Evolutionary conservation across 2,888 invertebrate genomes (phyloP).

Genomic region (Hemaris fuciformis): DNA sequence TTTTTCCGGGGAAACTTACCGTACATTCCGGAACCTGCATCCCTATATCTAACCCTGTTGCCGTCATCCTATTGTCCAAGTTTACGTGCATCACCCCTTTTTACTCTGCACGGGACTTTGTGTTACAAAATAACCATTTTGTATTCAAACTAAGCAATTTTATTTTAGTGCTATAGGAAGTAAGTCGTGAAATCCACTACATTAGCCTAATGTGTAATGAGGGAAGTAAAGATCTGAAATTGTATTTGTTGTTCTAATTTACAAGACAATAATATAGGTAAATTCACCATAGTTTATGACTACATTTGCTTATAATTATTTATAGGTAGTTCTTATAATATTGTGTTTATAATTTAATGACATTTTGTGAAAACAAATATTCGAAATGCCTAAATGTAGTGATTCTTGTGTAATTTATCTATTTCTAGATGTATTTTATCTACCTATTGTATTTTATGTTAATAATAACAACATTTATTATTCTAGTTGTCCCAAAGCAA

Average conservation of each 20-base stretch:
- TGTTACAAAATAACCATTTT: slow-evolving; percentile 7
- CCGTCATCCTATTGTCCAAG: slow-evolving; percentile 7
- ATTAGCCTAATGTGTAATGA: not conserved
- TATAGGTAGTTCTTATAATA: too few species aligned
- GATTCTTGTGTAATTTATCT: too few species aligned
- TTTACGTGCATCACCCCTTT: slow-evolving; percentile 8
- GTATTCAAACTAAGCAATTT: not conserved
- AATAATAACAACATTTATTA: too few species aligned
- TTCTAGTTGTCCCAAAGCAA: too few species aligned
- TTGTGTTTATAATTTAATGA: too few species aligned
- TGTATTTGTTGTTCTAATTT: not conserved
- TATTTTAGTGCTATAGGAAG: slow-evolving; percentile 3
- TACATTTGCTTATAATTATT: too few species aligned
- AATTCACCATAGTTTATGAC: not conserved
- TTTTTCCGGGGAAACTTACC: slow-evolving; percentile 10
- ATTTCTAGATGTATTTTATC: too few species aligned
- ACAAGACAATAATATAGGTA: not conserved
- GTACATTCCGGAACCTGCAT: slow-evolving; percentile 14
- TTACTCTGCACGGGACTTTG: slow-evolving; percentile 3
- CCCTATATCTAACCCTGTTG: slow-evolving; percentile 7
- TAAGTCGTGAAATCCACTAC: not conserved
- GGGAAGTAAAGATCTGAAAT: not conserved
- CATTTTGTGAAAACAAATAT: too few species aligned
- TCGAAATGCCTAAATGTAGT: too few species aligned
- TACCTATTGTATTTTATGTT: too few species aligned